Evolutionary conservation across 2,888 invertebrate genomes (phyloP).

Genomic region (Neoitamus cyanurus): DNA sequence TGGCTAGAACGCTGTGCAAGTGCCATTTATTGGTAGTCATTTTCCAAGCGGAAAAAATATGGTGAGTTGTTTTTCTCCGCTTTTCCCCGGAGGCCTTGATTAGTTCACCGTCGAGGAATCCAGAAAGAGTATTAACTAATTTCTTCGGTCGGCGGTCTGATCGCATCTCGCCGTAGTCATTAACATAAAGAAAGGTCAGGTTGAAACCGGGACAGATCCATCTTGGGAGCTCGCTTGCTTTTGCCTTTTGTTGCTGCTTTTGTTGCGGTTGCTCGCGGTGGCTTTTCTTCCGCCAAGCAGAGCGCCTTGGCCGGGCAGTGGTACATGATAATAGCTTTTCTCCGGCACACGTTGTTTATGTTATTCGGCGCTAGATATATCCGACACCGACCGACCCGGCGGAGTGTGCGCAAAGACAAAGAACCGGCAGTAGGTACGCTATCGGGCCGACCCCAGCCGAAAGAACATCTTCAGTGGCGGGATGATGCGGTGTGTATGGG

Average conservation of each 20-base stretch:
- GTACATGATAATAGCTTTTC: conserved; percentile 19
- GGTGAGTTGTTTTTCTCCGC: not conserved
- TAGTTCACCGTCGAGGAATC: conserved; percentile 4
- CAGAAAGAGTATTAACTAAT: conserved; percentile 23
- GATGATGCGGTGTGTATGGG: not conserved
- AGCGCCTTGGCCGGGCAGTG: not conserved
- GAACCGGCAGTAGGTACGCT: conserved; percentile 4
- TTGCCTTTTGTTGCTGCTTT: conserved; percentile 1
- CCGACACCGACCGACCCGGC: not conserved
- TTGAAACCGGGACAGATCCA: conserved; percentile 18
- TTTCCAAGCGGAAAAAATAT: not conserved
- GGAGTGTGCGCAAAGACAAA: not conserved
- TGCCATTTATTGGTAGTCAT: not conserved
- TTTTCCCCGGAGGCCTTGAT: conserved; percentile 18
- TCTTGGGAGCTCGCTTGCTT: not conserved
- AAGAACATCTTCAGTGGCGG: conserved; percentile 16
- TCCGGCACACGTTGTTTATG: conserved; percentile 27
- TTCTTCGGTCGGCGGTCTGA: conserved; percentile 21
- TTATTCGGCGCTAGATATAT: conserved; percentile 29
- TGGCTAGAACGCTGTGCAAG: not conserved
- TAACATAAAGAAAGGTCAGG: conserved; percentile 42
- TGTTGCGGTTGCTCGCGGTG: not conserved
- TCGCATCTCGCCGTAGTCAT: conserved; percentile 11
- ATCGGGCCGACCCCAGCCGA: not conserved
- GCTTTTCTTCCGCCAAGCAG: conserved; percentile 13